phyloP scores from a whole-genome alignment of 2,113 vertebrate genomes.

The Lathamus discolor region DNA sequence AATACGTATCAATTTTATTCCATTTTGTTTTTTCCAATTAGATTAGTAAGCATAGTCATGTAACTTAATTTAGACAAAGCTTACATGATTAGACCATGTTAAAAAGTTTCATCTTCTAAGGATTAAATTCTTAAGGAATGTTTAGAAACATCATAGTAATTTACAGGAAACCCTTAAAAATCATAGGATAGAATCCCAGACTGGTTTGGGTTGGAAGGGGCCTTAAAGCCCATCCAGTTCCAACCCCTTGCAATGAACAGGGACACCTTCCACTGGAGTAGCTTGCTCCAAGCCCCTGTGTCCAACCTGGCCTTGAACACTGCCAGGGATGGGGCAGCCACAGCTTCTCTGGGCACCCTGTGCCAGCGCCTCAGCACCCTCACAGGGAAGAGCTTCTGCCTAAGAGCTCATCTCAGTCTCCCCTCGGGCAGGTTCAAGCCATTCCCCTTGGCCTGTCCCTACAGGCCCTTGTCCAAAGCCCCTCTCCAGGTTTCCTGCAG shows the following conservation, averaged over 20 bases:
- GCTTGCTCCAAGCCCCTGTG: background rate
- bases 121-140: background rate
- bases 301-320: background rate
- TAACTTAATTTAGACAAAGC: background rate
- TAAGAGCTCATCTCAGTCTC: no score
- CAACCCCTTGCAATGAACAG: background rate
- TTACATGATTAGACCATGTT: background rate
- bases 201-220: background rate
- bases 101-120: background rate
- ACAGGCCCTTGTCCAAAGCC: no score
- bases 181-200: background rate
- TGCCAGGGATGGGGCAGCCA: no score
- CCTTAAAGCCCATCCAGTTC: background rate
- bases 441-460: no score
- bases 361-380: no score
- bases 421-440: no score
- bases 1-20: background rate
- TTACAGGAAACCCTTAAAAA: constrained; percentile 17
- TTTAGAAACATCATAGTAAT: background rate
- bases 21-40: background rate
- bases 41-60: background rate
- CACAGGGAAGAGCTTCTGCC: no score
- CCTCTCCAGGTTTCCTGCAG: no score
- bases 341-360: no score
- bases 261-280: background rate